Evolutionary conservation across 2,888 invertebrate species (phyloP).

Genomic region (Mylabris sibirica): DNA sequence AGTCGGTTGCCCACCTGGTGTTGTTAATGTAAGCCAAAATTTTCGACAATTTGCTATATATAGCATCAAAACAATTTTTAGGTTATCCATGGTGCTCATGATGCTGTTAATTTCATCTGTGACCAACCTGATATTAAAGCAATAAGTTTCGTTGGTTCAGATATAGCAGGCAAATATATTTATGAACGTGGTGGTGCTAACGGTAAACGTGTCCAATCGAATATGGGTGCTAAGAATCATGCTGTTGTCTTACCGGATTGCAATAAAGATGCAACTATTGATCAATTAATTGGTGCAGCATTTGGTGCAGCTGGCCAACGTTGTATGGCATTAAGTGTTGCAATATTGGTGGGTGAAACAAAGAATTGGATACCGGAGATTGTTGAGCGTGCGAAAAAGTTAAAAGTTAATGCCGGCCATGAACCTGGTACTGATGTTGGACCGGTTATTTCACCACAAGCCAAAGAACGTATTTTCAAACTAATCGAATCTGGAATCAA

Average conservation of each 20-base stretch:
- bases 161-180: constrained; percentile 94
- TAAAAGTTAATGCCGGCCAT: constrained; percentile 90
- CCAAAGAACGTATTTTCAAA: constrained; percentile 83
- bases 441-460: constrained; percentile 92
- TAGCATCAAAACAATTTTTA: constrained; percentile 49
- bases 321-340: constrained; percentile 98
- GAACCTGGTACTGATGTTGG: constrained; percentile 83
- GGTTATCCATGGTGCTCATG: constrained; percentile 94
- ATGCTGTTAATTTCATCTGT: constrained; percentile 96
- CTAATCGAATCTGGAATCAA: constrained; percentile 79
- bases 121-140: constrained; percentile 95
- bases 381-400: constrained; percentile 77
- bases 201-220: constrained; percentile 93
- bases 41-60: not conserved
- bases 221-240: constrained; percentile 99
- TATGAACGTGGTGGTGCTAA: constrained; percentile 89
- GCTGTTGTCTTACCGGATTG: constrained; percentile 97
- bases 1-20: constrained; percentile 95
- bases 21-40: constrained; percentile 77
- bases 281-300: constrained; percentile 85
- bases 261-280: constrained; percentile 94
- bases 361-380: constrained; percentile 94
- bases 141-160: constrained; percentile 98
- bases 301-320: constrained; percentile 99
- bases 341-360: constrained; percentile 88